Percentiles rank a stretch among this genome's conserved stretches.
phyloP scores from a whole-genome alignment of 2,113 vertebrate species.

The Meleagris gallopavo region DNA sequence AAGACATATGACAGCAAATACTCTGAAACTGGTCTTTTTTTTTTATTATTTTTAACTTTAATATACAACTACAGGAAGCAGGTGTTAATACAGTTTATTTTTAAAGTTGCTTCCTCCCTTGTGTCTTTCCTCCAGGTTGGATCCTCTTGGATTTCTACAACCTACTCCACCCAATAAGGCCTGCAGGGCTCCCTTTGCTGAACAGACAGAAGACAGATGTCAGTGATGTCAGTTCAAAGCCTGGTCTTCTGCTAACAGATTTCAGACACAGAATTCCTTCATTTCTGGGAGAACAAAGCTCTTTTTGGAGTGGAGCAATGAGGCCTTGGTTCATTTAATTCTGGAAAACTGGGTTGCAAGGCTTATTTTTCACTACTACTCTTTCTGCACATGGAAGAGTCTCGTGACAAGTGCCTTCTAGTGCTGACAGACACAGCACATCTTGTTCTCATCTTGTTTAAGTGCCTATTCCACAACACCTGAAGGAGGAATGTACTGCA shows the following conservation, averaged over 20 bases:
- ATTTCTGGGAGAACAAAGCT: constrained; percentile 12
- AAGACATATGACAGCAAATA: not conserved
- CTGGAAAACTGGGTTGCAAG: constrained; percentile 30
- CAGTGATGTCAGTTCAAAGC: not conserved
- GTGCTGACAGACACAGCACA: constrained; percentile 16
- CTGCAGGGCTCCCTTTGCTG: not conserved
- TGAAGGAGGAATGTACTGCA: not conserved
- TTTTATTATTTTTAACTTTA: not conserved
- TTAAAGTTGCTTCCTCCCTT: not conserved
- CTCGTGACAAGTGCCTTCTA: not conserved
- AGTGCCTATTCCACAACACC: not conserved
- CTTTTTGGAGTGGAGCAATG: not conserved
- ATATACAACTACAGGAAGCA: not conserved
- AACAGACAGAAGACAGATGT: not conserved
- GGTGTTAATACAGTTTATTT: constrained; percentile 16
- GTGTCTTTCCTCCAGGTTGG: not conserved
- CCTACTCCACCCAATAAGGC: not conserved
- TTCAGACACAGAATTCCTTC: not conserved
- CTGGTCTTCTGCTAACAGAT: not conserved
- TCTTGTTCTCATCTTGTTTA: not conserved
- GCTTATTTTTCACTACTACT: constrained; percentile 33
- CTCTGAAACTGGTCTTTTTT: not conserved
- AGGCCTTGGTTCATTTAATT: constrained; percentile 10
- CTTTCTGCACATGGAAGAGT: not conserved
- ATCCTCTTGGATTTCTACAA: constrained; percentile 18